Base-by-base conservation (phyloP, 2,888 invertebrate genomes). In the Mesoligia furuncula region DNA sequence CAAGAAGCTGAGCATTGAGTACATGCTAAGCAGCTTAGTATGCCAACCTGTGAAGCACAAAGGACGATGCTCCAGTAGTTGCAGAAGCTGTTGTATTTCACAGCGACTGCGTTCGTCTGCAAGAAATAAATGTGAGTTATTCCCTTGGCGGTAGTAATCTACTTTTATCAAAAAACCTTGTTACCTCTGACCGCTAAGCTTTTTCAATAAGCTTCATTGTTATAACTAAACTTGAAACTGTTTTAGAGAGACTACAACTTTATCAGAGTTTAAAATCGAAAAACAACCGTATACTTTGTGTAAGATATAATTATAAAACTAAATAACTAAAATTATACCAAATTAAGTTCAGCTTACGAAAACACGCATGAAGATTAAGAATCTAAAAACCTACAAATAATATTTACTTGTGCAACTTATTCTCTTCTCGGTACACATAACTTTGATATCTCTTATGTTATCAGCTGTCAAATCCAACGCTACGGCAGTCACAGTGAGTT, bases 351-450 rank as follows among this genome's bases (percentile, higher is more conserved):
- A 24, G 24, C 24, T 54, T 9, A 20, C 13, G 4, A n/a, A n/a
- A 57, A n/a, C n/a, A 11, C 5, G 0, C 0, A 0, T n/a, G 5
- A n/a, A n/a, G n/a, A 13, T 5, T 1, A 57, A n/a, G n/a, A 57
- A n/a, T 57, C 1, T n/a, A n/a, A 57, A 57, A n/a, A n/a, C 11
- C 4, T 4, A n/a, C n/a, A 24, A 39, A 3, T 0, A 42, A 39
- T 65, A 24, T 15, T 67, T 48, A 45, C 65, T 65, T 42, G 15
- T 42, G 65, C 42, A 65, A 17, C 5, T 3, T n/a, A n/a, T 42
- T 42, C 9, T 42, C n/a, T 65, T 42, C 65, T 42, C 9, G 17
- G 42, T n/a, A n/a, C 65, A 65, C 15, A n/a, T n/a, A 13, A 42
- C 1, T 65, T 42, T 24, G 39, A 65, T 65, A 17, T 65, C n/a